Evolutionary conservation across 1,140 invertebrate genomes (phyloP).

Genomic region (Cydia amplana): DNA sequence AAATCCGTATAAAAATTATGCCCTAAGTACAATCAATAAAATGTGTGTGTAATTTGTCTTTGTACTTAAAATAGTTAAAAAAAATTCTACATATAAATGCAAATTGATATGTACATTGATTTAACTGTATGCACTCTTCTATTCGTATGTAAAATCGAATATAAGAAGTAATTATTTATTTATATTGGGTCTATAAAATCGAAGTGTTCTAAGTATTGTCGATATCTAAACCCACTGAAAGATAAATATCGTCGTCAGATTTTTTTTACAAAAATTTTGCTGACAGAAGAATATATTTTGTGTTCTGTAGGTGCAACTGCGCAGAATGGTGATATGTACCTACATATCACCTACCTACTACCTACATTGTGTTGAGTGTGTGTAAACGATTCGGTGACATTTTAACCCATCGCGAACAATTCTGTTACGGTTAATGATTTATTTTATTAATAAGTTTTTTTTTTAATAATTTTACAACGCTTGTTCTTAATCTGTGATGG

Average conservation of each 20-base stretch:
- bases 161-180: no score
- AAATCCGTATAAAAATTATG: not conserved
- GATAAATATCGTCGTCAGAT: no score
- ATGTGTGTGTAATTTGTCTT: not conserved
- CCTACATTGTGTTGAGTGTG: not conserved
- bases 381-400: not conserved
- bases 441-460: no score
- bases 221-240: no score
- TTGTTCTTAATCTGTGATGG: no score
- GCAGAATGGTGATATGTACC: not conserved
- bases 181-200: no score
- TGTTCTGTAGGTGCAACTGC: not conserved
- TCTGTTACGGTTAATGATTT: no score
- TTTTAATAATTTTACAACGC: no score
- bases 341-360: no score
- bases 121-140: not conserved
- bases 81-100: not conserved
- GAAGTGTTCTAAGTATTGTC: no score
- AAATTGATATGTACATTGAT: not conserved
- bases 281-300: not conserved
- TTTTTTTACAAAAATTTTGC: not conserved
- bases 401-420: no score
- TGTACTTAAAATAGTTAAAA: not conserved
- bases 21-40: not conserved
- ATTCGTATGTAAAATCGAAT: no score